These are phyloP conservation scores for Drosophila macrospina DNA, from an alignment of 2,888 invertebrate species.

Conservation along the genomic window DNA sequence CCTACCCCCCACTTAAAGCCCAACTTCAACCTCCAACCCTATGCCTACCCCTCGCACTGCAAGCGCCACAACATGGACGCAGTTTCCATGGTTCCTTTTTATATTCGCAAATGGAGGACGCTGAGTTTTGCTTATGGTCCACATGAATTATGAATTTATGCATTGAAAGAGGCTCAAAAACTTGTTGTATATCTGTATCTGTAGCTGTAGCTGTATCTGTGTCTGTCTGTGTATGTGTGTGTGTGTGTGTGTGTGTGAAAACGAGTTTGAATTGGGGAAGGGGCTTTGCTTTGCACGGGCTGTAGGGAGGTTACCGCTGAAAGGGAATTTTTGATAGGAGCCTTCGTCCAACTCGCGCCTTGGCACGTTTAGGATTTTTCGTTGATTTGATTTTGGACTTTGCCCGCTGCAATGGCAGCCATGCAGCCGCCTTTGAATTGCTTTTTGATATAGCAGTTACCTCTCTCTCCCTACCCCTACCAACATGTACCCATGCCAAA, in stretches of 20 bases:
- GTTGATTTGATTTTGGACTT: slow-evolving; percentile 76
- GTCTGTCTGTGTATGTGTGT: neutral
- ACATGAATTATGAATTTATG: slow-evolving; percentile 80
- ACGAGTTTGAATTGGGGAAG: slow-evolving; percentile 31
- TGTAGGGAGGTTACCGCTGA: slow-evolving; percentile 33
- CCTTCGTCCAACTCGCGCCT: slow-evolving; percentile 34
- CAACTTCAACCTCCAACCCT: too few relatives aligned
- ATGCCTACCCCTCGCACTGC: neutral
- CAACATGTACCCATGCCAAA: neutral
- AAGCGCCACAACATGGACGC: slow-evolving; percentile 19
- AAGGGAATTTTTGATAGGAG: slow-evolving; percentile 74
- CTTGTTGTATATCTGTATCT: slow-evolving; percentile 34
- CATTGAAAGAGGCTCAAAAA: slow-evolving; percentile 68
- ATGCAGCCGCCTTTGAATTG: slow-evolving; percentile 53
- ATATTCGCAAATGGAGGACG: slow-evolving; percentile 50
- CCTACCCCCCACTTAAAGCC: too few relatives aligned
- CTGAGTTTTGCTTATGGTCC: slow-evolving; percentile 50
- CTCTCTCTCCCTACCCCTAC: too few relatives aligned
- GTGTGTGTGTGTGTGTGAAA: slow-evolving; percentile 23
- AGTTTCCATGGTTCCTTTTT: slow-evolving; percentile 33
- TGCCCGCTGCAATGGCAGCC: slow-evolving; percentile 63
- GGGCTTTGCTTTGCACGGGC: neutral
- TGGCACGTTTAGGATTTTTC: slow-evolving; percentile 78
- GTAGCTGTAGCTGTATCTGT: neutral
- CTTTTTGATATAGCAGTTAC: slow-evolving; percentile 49